Evolutionary conservation across 2,888 invertebrate genomes (phyloP).

Genomic region (Eristalis pertinax): DNA sequence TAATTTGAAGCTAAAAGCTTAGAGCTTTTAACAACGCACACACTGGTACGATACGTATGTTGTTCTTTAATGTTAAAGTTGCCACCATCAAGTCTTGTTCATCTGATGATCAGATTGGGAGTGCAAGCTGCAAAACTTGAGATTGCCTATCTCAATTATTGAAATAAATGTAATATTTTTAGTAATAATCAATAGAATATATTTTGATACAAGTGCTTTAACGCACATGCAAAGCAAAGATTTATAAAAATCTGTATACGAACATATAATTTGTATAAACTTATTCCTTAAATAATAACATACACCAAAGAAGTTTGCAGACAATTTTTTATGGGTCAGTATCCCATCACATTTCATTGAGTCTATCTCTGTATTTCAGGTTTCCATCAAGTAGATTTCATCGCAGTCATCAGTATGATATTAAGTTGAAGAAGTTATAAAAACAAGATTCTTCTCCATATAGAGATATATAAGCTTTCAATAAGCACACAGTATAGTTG

Average conservation of each 20-base stretch:
- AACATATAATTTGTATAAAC: not conserved
- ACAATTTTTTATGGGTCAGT: not conserved
- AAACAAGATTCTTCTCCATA: not conserved
- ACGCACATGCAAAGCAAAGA: no score
- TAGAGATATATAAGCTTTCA: not conserved
- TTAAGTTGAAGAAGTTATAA: not conserved
- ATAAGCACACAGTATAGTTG: not conserved
- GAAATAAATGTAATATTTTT: not conserved
- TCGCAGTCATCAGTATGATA: not conserved
- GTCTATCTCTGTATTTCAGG: not conserved
- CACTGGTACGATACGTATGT: not conserved
- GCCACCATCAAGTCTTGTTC: conserved; percentile 5
- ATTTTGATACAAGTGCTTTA: not conserved
- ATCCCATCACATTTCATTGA: not conserved
- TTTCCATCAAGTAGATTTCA: not conserved
- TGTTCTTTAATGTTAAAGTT: conserved; percentile 17
- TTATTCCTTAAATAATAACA: not conserved
- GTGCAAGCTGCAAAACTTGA: conserved; percentile 28
- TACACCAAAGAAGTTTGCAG: not conserved
- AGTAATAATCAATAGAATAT: not conserved
- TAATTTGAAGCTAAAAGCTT: conserved; percentile 44
- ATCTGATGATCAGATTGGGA: conserved; percentile 26
- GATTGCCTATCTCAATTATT: conserved; percentile 8
- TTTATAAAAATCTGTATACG: no score
- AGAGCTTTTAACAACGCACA: conserved; percentile 51